These are phyloP conservation scores for Rhimphoctona megacephalus DNA, from an alignment of 2,888 invertebrate genomes.

Conservation along the genomic window DNA sequence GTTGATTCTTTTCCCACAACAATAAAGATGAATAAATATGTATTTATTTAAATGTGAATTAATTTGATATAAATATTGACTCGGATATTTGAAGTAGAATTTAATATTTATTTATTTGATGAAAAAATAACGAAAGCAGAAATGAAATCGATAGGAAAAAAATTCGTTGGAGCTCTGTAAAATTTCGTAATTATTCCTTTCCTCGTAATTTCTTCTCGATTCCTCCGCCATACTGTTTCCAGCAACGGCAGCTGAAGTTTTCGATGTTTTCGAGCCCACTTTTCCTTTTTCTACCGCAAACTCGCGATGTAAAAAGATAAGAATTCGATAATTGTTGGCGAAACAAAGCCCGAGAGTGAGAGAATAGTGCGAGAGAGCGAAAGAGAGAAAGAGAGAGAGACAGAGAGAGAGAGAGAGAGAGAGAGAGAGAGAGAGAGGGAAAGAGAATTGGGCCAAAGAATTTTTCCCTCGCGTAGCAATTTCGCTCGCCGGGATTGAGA, in stretches of 20 bases:
- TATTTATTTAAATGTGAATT: not conserved
- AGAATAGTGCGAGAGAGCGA: not conserved
- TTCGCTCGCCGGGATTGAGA: conserved; percentile 66
- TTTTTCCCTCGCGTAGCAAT: conserved; percentile 59
- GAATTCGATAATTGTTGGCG: conserved; percentile 53
- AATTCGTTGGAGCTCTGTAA: not conserved
- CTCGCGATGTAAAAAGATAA: conserved; percentile 16
- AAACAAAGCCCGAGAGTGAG: conserved; percentile 7
- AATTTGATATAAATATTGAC: not conserved
- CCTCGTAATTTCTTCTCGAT: conserved; percentile 27
- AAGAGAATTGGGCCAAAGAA: conserved; percentile 42
- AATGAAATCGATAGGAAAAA: conserved; percentile 9
- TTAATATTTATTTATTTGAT: not conserved
- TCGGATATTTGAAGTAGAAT: not conserved
- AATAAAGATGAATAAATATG: not conserved
- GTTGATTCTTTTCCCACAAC: not conserved
- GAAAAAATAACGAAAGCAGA: not conserved
- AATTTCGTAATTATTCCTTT: conserved; percentile 22
- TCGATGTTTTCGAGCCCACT: conserved; percentile 4
- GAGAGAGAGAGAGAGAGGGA: conserved; percentile 7
- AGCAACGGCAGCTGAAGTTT: conserved; percentile 56
- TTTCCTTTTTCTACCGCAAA: conserved; percentile 19
- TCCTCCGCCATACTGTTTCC: conserved; percentile 73
- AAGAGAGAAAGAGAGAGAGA: no score
- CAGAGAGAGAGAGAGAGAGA: not conserved